phyloP scores from a whole-genome alignment of 2,797 vertebrate genomes.

The Sciurus carolinensis region DNA sequence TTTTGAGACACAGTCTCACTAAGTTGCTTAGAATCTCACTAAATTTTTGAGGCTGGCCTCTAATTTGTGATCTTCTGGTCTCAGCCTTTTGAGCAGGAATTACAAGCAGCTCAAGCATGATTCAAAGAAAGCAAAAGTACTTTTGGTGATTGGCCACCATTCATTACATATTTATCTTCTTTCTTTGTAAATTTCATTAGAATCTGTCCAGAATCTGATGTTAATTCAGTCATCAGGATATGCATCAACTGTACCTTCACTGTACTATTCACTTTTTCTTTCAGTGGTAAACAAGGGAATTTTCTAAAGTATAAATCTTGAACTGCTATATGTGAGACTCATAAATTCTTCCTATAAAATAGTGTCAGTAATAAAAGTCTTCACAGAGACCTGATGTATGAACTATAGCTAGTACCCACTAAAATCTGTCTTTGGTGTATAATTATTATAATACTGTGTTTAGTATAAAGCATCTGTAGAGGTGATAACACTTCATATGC shows the following conservation, averaged over 20 bases:
- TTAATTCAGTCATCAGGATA: constrained; percentile 44
- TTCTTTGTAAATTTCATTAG: constrained; percentile 82
- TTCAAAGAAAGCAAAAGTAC: constrained; percentile 18
- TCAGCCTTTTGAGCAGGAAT: too few relatives aligned
- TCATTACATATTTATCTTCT: constrained; percentile 78
- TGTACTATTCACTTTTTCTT: constrained; percentile 69
- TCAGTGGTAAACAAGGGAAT: constrained; percentile 75
- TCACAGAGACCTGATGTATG: neutral
- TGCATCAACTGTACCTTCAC: constrained; percentile 73
- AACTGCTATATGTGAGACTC: constrained; percentile 72
- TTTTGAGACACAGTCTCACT: too few relatives aligned
- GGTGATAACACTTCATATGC: neutral
- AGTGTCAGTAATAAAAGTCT: neutral
- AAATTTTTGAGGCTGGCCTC: too few relatives aligned
- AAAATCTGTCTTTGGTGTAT: neutral
- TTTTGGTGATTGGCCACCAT: constrained; percentile 64
- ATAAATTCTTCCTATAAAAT: constrained; percentile 76
- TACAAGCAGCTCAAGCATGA: too few relatives aligned
- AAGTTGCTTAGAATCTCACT: too few relatives aligned
- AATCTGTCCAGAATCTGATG: constrained; percentile 26
- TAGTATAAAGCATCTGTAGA: constrained; percentile 12
- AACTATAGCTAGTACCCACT: neutral
- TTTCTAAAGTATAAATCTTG: constrained; percentile 74
- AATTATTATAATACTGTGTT: neutral
- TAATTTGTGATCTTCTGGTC: too few relatives aligned